Conservation (phyloP, 2,797 vertebrate genomes). For the Acipenser transmontanus region DNA sequence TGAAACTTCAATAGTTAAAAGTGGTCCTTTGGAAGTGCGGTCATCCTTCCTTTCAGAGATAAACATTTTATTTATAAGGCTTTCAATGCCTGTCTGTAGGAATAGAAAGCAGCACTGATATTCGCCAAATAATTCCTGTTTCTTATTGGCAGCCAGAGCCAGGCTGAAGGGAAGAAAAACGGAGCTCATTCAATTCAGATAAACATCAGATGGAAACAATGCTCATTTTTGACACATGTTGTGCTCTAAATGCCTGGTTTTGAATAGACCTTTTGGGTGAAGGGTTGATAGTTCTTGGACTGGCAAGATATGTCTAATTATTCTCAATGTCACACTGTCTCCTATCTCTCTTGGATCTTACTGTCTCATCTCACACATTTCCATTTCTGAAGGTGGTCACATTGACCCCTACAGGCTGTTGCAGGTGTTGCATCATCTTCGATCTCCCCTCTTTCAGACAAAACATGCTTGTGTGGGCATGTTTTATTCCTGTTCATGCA, state of each 20-base stretch:
- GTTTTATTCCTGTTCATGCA: no score
- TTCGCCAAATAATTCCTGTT: slow-evolving; percentile 53
- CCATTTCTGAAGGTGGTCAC: no score
- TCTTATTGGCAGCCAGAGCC: slow-evolving; percentile 49
- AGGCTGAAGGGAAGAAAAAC: neutral
- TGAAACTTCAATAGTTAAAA: neutral
- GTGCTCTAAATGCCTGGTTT: neutral
- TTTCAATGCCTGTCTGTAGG: slow-evolving; percentile 47
- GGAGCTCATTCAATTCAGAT: slow-evolving; percentile 58
- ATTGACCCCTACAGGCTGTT: neutral
- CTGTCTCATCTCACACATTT: no score
- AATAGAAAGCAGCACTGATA: slow-evolving; percentile 56
- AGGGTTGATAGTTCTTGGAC: neutral
- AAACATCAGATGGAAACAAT: slow-evolving; percentile 44
- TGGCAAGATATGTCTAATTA: no score
- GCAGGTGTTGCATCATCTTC: neutral
- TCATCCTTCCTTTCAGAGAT: slow-evolving; percentile 45
- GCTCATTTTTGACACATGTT: slow-evolving; percentile 29
- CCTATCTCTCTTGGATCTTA: no score
- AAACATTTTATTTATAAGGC: slow-evolving; percentile 46
- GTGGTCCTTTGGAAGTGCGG: slow-evolving; percentile 29
- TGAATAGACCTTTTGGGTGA: slow-evolving; percentile 15
- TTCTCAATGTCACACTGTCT: no score
- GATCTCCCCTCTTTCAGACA: neutral
- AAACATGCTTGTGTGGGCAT: no score